Percentiles rank a stretch among this genome's conserved stretches.
Conservation (phyloP, 2,113 vertebrate genomes). For the Ursus arctos region DNA sequence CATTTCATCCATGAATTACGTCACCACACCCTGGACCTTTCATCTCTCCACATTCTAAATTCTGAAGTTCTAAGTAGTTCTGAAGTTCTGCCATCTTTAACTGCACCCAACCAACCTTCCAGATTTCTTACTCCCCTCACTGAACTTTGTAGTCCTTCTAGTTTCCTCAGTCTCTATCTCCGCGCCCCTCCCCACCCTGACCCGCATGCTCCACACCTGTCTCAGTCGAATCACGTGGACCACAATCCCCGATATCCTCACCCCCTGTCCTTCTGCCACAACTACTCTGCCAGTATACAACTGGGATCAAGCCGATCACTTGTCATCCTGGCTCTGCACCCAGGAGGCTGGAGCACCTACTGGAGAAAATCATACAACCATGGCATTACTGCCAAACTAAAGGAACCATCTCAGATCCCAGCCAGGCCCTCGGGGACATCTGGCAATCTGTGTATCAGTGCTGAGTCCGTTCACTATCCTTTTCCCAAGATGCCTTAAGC, state of each 20-base stretch:
- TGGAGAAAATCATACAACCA: background rate
- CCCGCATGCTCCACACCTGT: background rate
- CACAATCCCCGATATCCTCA: background rate
- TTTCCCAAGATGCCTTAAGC: background rate
- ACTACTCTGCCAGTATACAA: background rate
- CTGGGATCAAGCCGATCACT: background rate
- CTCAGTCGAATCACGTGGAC: background rate
- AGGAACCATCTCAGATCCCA: background rate
- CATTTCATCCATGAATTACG: background rate
- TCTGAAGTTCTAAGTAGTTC: constrained; percentile 48
- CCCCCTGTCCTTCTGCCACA: background rate
- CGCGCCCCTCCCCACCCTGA: background rate
- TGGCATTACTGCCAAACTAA: background rate
- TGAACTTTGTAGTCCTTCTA: background rate
- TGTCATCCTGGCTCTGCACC: background rate
- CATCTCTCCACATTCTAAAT: constrained; percentile 52
- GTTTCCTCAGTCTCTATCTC: background rate
- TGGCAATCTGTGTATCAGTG: background rate
- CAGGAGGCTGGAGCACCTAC: background rate
- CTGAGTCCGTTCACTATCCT: background rate
- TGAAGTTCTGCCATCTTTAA: constrained; percentile 22
- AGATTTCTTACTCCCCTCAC: background rate
- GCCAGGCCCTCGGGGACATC: background rate
- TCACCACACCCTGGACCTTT: background rate
- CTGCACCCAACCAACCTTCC: background rate